Base-by-base conservation (phyloP, 2,888 invertebrate species). In the Thereva nobilitata region DNA sequence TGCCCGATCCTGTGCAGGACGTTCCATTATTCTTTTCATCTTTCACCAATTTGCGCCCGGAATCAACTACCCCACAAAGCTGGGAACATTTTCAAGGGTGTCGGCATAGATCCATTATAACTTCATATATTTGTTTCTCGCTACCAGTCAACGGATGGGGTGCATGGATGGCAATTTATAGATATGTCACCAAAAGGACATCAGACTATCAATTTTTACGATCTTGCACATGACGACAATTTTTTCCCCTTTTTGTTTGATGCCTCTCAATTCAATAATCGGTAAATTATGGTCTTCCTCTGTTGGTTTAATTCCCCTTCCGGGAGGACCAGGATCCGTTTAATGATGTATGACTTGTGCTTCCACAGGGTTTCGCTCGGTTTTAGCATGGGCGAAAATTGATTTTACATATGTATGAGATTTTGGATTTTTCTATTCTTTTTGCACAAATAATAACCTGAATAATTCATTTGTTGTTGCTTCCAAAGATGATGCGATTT, bases 221-320 rank as follows among this genome's bases (percentile, higher is more conserved):
- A 69, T 69, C 69, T 67, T 69, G 67, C 67, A 66, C 66, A 67
- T 69, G 69, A 67, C 67, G 67, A 69, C 69, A 69, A 49, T 67
- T 69, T 69, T 57, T 23, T 23, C 23, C 63, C 66, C 53, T 64
- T 64, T 64, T 64, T 64, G 10, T 52, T 67, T 67, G 57, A 57
- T 67, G 67, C 59, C 59, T 45, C 59, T 64, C 57, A 64, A 69
- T 67, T 64, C 67, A 69, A 69, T 67, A 68, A 69, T 69, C 68
- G 67, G 64, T 64, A 64, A 69, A 67, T 69, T 69, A 69, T 69
- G 68, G 56, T 42, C 54, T 64, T 59, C 53, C 55, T 56, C 37
- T 64, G 68, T 59, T 65, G 65, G 54, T 55, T 61, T 54, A 54
- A 68, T 64, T 68, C 53, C 52, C n/a, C 57, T 38, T 57, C 47